A percentile compares a stretch with the other conserved stretches of the same genome.
Conservation (phyloP, 2,113 vertebrate genomes). For the Dolichallabes microphthalmus region DNA sequence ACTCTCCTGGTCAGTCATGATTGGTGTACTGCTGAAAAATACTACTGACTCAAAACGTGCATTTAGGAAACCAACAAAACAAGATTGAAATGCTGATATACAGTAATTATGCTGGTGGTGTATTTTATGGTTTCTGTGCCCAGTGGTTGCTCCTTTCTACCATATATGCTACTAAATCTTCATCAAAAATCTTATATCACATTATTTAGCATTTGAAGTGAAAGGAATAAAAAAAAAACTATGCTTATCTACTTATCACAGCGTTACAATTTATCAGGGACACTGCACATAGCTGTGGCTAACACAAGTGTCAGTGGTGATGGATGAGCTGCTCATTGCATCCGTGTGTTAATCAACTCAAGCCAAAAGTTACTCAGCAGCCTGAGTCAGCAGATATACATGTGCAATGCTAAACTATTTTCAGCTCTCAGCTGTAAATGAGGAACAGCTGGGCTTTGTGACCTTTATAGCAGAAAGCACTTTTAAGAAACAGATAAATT, state of each 20-base stretch:
- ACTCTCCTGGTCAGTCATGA: slow-evolving; percentile 48
- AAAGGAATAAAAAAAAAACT: too few relatives aligned
- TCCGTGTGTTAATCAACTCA: slow-evolving; percentile 13
- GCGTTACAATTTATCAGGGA: not conserved
- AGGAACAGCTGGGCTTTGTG: not conserved
- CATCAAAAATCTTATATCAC: not conserved
- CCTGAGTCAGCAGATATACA: slow-evolving; percentile 5
- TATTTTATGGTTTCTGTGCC: not conserved
- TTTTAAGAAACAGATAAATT: not conserved
- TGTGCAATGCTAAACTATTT: not conserved
- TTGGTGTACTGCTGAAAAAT: not conserved
- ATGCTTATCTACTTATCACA: not conserved
- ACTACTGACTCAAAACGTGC: not conserved
- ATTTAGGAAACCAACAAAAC: not conserved
- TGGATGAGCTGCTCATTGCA: slow-evolving; percentile 3
- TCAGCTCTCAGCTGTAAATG: not conserved
- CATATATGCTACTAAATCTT: not conserved
- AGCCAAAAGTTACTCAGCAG: not conserved
- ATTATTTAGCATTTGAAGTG: not conserved
- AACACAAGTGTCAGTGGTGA: slow-evolving; percentile 7
- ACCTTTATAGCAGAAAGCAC: not conserved
- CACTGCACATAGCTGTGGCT: slow-evolving; percentile 24
- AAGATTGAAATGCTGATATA: not conserved
- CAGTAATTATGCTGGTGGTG: too few relatives aligned
- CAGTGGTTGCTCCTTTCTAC: not conserved